Conservation (phyloP, 2,888 invertebrate genomes). For the Drosophila infuscata region DNA sequence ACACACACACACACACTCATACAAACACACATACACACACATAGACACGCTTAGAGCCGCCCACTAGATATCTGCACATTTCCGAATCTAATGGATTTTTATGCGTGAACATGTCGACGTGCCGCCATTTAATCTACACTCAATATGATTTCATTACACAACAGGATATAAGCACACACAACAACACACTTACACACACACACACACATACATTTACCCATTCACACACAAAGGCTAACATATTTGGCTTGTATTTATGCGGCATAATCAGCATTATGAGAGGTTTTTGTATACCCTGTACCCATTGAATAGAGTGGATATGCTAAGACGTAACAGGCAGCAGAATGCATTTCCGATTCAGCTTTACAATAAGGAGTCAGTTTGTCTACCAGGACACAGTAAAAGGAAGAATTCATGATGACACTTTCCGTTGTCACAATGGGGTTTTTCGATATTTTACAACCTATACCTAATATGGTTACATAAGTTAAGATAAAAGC, state of each 20-base stretch:
- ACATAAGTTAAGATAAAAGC: neutral
- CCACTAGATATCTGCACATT: constrained; percentile 50
- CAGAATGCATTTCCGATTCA: neutral
- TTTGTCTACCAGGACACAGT: neutral
- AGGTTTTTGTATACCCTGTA: constrained; percentile 42
- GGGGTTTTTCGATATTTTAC: neutral
- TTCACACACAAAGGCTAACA: constrained; percentile 5
- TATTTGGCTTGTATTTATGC: constrained; percentile 63
- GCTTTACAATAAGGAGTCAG: neutral
- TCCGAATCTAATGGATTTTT: constrained; percentile 75
- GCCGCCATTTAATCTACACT: constrained; percentile 77
- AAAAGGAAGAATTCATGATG: neutral
- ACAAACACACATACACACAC: neutral
- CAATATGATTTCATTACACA: constrained; percentile 76
- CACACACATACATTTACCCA: constrained; percentile 1
- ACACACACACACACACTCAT: constrained; percentile 13
- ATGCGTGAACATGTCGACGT: constrained; percentile 68
- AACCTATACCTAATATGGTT: neutral
- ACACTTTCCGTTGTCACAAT: neutral
- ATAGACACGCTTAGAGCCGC: neutral
- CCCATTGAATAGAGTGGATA: neutral
- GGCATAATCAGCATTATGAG: constrained; percentile 75
- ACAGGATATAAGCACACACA: constrained; percentile 52
- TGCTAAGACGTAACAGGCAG: neutral
- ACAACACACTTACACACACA: neutral